These are phyloP conservation scores for Idaea straminata DNA, from an alignment of 2,888 invertebrate genomes.

Conservation along the genomic window DNA sequence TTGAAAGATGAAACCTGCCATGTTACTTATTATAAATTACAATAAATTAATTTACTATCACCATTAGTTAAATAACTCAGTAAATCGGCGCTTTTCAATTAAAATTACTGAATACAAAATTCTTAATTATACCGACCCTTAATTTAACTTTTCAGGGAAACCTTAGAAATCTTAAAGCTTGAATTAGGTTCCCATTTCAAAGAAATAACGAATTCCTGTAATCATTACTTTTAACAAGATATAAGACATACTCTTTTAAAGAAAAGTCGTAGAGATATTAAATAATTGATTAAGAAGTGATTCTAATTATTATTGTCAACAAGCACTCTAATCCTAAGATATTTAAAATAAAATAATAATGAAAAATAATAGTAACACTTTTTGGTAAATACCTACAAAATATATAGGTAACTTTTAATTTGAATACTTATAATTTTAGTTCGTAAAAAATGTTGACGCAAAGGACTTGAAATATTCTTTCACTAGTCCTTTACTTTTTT, in stretches of 20 bases:
- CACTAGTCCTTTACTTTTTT: no score
- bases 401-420: no score
- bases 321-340: no score
- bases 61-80: not conserved
- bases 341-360: no score
- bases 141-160: not conserved
- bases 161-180: not conserved
- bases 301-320: no score
- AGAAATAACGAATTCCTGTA: not conserved
- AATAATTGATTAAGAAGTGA: not conserved
- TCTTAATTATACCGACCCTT: not conserved
- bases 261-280: not conserved
- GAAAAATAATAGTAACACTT: no score
- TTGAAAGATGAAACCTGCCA: no score
- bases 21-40: not conserved
- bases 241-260: not conserved
- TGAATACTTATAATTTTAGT: no score
- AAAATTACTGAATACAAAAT: not conserved
- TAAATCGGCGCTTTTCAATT: not conserved
- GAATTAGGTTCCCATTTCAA: not conserved
- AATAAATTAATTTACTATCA: not conserved
- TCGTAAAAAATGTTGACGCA: no score
- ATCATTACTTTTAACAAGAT: not conserved
- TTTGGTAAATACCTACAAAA: no score
- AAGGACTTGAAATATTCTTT: no score